Conservation (phyloP, 2,113 vertebrate species). For the Neotragus moschatus region DNA sequence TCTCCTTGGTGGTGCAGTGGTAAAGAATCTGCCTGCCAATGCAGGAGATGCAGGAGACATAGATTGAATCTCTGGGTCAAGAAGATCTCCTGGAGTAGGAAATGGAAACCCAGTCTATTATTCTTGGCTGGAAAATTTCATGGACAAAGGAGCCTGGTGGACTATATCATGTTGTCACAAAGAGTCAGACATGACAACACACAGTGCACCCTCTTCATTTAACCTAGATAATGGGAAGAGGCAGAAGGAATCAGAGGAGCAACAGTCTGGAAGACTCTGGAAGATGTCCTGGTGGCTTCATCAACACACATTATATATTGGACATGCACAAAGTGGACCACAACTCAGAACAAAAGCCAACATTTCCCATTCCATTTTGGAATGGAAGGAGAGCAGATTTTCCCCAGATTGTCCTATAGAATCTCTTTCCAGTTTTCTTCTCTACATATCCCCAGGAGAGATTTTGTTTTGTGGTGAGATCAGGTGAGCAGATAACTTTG, state of each 20-base stretch:
- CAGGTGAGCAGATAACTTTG: conserved; percentile 31
- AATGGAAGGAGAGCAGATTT: not conserved
- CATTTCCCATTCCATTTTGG: not conserved
- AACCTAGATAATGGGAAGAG: not conserved
- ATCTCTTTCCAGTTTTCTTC: not conserved
- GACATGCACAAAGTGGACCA: not conserved
- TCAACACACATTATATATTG: not conserved
- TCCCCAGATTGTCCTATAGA: not conserved
- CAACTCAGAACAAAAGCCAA: not conserved
- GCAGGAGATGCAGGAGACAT: not conserved
- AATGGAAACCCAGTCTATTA: not conserved
- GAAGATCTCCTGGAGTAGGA: not conserved
- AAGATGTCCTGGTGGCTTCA: not conserved
- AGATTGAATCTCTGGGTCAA: not conserved
- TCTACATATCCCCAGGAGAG: not conserved
- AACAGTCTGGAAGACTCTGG: not conserved
- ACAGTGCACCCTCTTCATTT: not conserved
- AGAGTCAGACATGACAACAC: not conserved
- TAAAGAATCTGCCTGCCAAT: not conserved
- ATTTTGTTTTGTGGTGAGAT: not conserved
- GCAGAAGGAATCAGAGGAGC: not conserved
- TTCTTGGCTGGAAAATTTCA: not conserved
- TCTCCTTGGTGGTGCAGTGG: not conserved
- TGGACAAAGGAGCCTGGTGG: not conserved
- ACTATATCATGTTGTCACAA: not conserved